A percentile compares a stretch with the other conserved stretches of the same genome.
Conservation (phyloP, 2,888 invertebrate species). For the Pegoplata infirma region DNA sequence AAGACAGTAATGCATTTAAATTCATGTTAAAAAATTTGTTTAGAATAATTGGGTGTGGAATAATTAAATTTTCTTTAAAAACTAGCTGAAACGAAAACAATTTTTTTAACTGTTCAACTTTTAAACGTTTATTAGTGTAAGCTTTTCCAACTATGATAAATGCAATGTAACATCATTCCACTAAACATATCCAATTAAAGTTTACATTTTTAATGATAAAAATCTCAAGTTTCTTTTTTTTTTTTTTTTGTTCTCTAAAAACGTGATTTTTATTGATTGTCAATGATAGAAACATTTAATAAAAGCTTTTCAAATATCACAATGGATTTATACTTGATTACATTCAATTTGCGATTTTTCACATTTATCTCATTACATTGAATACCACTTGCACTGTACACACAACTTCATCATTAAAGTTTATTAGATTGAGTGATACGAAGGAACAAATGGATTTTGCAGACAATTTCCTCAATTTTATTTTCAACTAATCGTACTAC, state of each 20-base stretch:
- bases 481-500: neutral
- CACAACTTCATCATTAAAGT: neutral
- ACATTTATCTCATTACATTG: neutral
- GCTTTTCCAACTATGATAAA: too few relatives aligned
- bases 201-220: constrained; percentile 6
- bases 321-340: constrained; percentile 16
- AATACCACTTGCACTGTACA: neutral
- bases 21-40: too few relatives aligned
- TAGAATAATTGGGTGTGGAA: too few relatives aligned
- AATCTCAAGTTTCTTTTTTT: constrained; percentile 11
- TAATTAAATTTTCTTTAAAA: too few relatives aligned
- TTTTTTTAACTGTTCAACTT: too few relatives aligned
- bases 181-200: neutral
- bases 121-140: too few relatives aligned
- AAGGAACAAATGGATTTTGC: neutral
- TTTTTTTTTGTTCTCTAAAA: constrained; percentile 1
- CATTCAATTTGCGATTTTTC: constrained; percentile 14
- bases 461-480: neutral
- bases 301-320: neutral
- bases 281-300: neutral
- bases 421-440: neutral
- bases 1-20: too few relatives aligned
- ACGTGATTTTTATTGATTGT: constrained; percentile 40
- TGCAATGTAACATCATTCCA: neutral
- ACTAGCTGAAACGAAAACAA: too few relatives aligned